Conservation (phyloP, 2,113 vertebrate species). For the Lepisosteus osseus region DNA sequence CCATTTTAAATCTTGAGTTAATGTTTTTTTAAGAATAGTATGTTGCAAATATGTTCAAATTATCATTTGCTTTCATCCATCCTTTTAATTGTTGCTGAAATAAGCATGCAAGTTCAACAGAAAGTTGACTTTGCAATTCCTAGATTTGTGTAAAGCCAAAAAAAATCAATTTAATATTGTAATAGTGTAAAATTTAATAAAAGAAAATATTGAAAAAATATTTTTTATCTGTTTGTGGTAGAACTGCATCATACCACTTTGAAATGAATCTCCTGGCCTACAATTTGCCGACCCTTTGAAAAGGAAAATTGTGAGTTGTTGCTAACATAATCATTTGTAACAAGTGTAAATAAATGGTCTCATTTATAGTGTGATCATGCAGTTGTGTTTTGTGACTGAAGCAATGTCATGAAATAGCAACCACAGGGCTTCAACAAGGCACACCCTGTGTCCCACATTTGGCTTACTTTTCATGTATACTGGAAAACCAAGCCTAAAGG, state of each 20-base stretch:
- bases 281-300: background rate
- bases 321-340: constrained; percentile 14
- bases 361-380: constrained; percentile 13
- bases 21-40: too few species aligned
- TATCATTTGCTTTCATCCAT: too few species aligned
- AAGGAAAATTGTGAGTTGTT: constrained; percentile 16
- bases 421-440: constrained; percentile 59
- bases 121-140: too few species aligned
- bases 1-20: too few species aligned
- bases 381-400: constrained; percentile 2
- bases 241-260: background rate
- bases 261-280: background rate
- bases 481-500: constrained; percentile 57
- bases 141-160: too few species aligned
- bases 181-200: too few species aligned
- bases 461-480: constrained; percentile 48
- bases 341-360: constrained; percentile 24
- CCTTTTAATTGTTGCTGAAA: too few species aligned
- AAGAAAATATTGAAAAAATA: too few species aligned
- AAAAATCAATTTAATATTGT: too few species aligned
- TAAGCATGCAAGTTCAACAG: too few species aligned
- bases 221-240: background rate
- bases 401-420: constrained; percentile 38
- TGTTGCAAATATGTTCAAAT: too few species aligned
- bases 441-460: constrained; percentile 61